Conservation (phyloP, 2,888 invertebrate genomes). For the Lepetodrilus schrolli region DNA sequence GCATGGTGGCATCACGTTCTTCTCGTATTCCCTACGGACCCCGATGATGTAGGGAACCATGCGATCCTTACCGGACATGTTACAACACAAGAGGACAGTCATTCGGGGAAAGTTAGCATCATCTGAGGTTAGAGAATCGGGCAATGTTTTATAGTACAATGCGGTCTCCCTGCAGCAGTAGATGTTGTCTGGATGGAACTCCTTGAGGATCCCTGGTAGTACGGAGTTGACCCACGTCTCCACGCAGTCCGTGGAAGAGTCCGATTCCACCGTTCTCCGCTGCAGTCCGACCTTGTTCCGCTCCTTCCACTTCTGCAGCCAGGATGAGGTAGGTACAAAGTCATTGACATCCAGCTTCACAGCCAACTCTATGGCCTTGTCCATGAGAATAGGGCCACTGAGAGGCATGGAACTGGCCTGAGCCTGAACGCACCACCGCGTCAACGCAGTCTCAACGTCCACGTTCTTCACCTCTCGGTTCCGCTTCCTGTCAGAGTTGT, state of each 20-base stretch:
- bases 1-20: background rate
- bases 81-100: conserved; percentile 5
- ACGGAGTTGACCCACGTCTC: conserved; percentile 8
- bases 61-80: conserved; percentile 17
- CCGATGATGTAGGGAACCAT: background rate
- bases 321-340: background rate
- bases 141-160: background rate
- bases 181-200: background rate
- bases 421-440: background rate
- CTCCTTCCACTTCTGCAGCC: conserved; percentile 2
- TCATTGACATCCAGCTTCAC: background rate
- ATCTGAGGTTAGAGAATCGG: background rate
- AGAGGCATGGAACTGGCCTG: background rate
- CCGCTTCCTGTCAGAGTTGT: conserved; percentile 11
- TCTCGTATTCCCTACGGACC: background rate
- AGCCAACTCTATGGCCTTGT: conserved; percentile 7
- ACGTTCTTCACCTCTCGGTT: conserved; percentile 5
- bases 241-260: background rate
- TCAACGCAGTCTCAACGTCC: background rate
- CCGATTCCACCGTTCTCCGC: background rate
- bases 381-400: conserved; percentile 8
- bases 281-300: background rate
- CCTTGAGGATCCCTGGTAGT: background rate
- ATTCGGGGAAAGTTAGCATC: background rate
- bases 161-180: conserved; percentile 7